These are phyloP conservation scores for Tetropium fuscum DNA, from an alignment of 2,888 invertebrate species.

Conservation along the genomic window DNA sequence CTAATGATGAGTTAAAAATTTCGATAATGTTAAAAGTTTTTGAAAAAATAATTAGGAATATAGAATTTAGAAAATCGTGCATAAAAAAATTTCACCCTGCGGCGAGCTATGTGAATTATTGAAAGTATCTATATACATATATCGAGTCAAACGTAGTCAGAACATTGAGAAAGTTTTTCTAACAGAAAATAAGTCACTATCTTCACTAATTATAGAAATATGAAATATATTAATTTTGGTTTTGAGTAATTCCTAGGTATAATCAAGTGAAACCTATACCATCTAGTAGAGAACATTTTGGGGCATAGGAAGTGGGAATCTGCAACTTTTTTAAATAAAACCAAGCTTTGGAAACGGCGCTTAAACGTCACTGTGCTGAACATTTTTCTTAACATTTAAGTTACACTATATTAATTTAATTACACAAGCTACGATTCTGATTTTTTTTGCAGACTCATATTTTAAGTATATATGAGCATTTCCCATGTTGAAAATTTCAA, in stretches of 20 bases:
- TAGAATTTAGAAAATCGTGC: no score
- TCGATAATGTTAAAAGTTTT: no score
- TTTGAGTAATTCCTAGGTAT: conserved; percentile 1
- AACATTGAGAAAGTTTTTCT: no score
- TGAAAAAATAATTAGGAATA: no score
- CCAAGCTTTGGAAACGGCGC: not conserved
- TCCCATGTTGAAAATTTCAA: not conserved
- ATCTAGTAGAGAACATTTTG: not conserved
- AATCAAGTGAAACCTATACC: conserved; percentile 3
- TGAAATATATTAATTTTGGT: no score
- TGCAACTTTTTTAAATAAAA: not conserved
- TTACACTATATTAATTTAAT: not conserved
- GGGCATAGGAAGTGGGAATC: conserved; percentile 2
- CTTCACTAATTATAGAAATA: no score
- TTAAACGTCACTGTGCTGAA: not conserved
- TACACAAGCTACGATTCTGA: not conserved
- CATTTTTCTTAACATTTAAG: not conserved
- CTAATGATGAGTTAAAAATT: no score
- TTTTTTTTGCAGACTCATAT: not conserved
- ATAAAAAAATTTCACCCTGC: no score
- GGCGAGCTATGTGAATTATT: no score
- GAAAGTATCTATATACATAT: no score
- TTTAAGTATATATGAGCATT: not conserved
- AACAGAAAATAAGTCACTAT: no score
- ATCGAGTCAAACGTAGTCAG: no score